Evolutionary conservation across 2,113 vertebrate genomes (phyloP).

Genomic region (Corydoras sp.): DNA sequence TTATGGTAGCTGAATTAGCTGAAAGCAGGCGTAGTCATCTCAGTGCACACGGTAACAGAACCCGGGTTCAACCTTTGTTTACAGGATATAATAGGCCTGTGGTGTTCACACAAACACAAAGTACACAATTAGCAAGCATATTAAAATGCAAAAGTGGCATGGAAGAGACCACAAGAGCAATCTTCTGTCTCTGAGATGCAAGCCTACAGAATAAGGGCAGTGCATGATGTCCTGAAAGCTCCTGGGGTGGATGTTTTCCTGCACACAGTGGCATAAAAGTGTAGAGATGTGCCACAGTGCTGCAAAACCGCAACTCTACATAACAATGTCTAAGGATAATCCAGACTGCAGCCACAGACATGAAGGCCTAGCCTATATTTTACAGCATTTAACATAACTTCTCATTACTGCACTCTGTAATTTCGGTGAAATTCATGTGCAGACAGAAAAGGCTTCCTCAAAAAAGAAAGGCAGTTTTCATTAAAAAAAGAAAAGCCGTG

Average conservation of each 20-base stretch:
- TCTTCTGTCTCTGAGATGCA: conserved; percentile 33
- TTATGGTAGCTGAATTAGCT: conserved; percentile 14
- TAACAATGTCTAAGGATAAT: conserved; percentile 65
- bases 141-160: conserved; percentile 45
- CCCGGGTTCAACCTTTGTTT: conserved; percentile 6
- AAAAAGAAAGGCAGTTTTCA: conserved; percentile 44
- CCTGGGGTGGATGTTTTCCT: conserved; percentile 36
- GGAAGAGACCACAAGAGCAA: conserved; percentile 46
- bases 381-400: conserved; percentile 69
- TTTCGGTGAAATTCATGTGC: conserved; percentile 54
- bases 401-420: conserved; percentile 65
- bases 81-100: conserved; percentile 32
- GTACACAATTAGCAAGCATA: conserved; percentile 45
- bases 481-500: neutral
- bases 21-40: neutral
- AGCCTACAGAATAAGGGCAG: conserved; percentile 31
- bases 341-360: conserved; percentile 54
- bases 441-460: conserved; percentile 56
- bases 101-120: conserved; percentile 32
- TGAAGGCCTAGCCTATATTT: conserved; percentile 64
- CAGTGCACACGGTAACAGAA: conserved; percentile 11
- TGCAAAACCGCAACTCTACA: conserved; percentile 60
- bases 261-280: conserved; percentile 46
- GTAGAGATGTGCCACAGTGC: conserved; percentile 35
- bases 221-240: conserved; percentile 34